Conservation (phyloP, 2,797 vertebrate species). For the Spea hammondii region DNA sequence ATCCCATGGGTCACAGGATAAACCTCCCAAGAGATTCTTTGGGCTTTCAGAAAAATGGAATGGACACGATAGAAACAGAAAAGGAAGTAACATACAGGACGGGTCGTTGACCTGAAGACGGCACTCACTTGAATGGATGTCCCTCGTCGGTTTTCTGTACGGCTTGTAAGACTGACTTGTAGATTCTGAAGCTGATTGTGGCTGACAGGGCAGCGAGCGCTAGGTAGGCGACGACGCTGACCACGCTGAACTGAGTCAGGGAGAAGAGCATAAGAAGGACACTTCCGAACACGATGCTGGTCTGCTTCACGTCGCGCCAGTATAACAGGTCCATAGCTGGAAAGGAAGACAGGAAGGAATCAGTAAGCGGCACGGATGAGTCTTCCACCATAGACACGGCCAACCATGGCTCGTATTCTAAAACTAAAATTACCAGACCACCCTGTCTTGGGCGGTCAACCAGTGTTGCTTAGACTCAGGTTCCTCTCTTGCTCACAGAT, state of each 20-base stretch:
- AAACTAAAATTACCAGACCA: too few species aligned
- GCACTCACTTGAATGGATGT: constrained; percentile 95
- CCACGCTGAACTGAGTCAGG: constrained; percentile 98
- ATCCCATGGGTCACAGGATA: too few species aligned
- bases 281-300: constrained; percentile 89
- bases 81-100: too few species aligned
- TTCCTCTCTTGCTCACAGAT: too few species aligned
- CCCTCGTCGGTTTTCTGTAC: constrained; percentile 98
- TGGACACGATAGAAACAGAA: too few species aligned
- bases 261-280: constrained; percentile 94
- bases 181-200: constrained; percentile 98
- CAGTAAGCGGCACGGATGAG: not conserved
- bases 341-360: constrained; percentile 37
- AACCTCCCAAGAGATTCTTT: too few species aligned
- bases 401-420: not conserved
- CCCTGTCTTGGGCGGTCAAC: too few species aligned
- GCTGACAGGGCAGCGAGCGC: constrained; percentile 92
- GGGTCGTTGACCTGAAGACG: not conserved
- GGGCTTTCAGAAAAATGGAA: too few species aligned
- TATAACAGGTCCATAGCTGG: constrained; percentile 94
- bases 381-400: too few species aligned
- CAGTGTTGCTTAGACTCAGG: too few species aligned
- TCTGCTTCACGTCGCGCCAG: constrained; percentile 97
- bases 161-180: constrained; percentile 97
- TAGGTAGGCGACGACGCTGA: constrained; percentile 94